Conservation (phyloP, 2,888 invertebrate genomes). For the Hipparchia semele region DNA sequence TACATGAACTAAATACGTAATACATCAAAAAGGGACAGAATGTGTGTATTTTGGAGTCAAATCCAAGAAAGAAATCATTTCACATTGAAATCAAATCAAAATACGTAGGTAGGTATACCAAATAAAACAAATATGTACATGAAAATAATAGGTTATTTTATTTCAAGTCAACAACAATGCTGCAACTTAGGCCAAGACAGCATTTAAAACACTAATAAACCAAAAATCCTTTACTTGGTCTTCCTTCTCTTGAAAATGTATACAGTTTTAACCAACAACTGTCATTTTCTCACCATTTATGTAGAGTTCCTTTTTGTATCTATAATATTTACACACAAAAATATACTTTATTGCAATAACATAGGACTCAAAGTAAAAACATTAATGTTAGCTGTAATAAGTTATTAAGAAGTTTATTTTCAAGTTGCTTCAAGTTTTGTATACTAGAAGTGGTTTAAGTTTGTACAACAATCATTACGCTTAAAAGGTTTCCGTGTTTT, state of each 20-base stretch:
- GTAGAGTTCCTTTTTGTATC: neutral
- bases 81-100: too few relatives aligned
- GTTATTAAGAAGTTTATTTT: slow-evolving; percentile 27
- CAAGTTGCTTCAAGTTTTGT: slow-evolving; percentile 22
- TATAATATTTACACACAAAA: neutral
- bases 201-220: slow-evolving; percentile 35
- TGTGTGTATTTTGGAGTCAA: too few relatives aligned
- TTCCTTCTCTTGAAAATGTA: slow-evolving; percentile 38
- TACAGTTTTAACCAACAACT: slow-evolving; percentile 46
- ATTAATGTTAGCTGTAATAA: neutral
- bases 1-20: too few relatives aligned
- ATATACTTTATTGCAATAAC: neutral
- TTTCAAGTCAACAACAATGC: slow-evolving; percentile 5
- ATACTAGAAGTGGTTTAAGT: slow-evolving; percentile 13
- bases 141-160: slow-evolving; percentile 23
- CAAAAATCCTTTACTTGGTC: slow-evolving; percentile 14
- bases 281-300: slow-evolving; percentile 44
- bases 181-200: slow-evolving; percentile 17
- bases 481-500: slow-evolving; percentile 11
- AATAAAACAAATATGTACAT: neutral
- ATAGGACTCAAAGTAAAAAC: slow-evolving; percentile 2
- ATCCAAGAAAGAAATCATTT: too few relatives aligned
- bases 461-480: slow-evolving; percentile 15
- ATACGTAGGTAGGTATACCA: too few relatives aligned
- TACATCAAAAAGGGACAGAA: too few relatives aligned